Percentiles rank a stretch among this genome's conserved stretches.
Conservation (phyloP, 2,888 invertebrate species). For the Periphyllus acericola region DNA sequence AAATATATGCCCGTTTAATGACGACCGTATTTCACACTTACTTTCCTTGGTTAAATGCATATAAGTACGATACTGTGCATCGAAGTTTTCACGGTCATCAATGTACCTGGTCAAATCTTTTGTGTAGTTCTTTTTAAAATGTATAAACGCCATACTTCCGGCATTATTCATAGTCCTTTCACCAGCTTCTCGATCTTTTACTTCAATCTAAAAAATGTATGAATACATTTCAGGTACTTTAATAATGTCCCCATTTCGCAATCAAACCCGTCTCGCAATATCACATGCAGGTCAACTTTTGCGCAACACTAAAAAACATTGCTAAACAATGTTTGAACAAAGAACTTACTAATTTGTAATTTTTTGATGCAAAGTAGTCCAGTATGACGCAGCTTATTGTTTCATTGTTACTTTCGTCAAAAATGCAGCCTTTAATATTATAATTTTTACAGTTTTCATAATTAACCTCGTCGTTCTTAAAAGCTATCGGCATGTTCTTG, state of each 20-base stretch:
- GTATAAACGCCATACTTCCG: not conserved
- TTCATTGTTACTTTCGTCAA: not conserved
- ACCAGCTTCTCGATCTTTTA: not conserved
- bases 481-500: conserved; percentile 67
- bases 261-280: no score
- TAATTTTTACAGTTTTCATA: not conserved
- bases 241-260: no score
- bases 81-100: not conserved
- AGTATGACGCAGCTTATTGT: conserved; percentile 14
- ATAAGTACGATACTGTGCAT: not conserved
- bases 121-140: conserved; percentile 4
- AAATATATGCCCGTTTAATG: not conserved
- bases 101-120: not conserved
- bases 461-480: conserved; percentile 68
- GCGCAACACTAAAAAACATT: no score
- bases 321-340: no score
- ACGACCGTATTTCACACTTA: not conserved
- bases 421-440: not conserved
- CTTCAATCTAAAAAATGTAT: conserved; percentile 1
- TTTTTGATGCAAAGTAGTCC: not conserved
- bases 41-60: not conserved
- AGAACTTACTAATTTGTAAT: conserved; percentile 29
- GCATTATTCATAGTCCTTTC: not conserved
- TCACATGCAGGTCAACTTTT: no score
- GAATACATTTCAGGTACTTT: no score